These are phyloP conservation scores for Trilocha varians DNA, from an alignment of 2,888 invertebrate species.

Conservation along the genomic window DNA sequence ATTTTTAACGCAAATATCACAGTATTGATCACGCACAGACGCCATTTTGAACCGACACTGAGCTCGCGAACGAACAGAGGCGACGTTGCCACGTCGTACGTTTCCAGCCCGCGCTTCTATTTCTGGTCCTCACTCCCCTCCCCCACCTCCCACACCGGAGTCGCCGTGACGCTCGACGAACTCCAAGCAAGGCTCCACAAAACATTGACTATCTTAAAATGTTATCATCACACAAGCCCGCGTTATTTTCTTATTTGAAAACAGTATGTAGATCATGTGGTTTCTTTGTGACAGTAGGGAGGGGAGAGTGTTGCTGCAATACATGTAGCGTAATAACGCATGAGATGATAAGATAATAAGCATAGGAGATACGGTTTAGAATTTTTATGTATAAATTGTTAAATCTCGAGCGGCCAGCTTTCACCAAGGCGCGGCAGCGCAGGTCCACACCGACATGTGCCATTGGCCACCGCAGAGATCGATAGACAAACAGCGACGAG, in stretches of 20 bases:
- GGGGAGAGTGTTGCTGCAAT: constrained; percentile 15
- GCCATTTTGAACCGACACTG: constrained; percentile 73
- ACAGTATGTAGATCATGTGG: constrained; percentile 46
- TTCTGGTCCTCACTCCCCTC: constrained; percentile 56
- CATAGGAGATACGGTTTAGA: constrained; percentile 33
- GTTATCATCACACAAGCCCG: constrained; percentile 28
- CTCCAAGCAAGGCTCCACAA: constrained; percentile 57
- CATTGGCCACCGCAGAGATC: constrained; percentile 77
- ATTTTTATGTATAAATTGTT: constrained; percentile 28
- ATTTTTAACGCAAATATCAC: constrained; percentile 65
- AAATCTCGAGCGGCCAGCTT: constrained; percentile 55
- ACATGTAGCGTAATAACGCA: constrained; percentile 28
- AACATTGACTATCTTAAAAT: constrained; percentile 50
- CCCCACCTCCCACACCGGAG: constrained; percentile 21
- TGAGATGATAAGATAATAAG: constrained; percentile 50
- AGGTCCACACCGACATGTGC: constrained; percentile 72
- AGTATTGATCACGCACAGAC: constrained; percentile 72
- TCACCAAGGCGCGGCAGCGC: constrained; percentile 70
- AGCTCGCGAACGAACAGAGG: constrained; percentile 39
- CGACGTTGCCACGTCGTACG: constrained; percentile 69
- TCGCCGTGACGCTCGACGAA: constrained; percentile 45
- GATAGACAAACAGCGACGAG: constrained; percentile 75
- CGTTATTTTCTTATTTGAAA: constrained; percentile 36
- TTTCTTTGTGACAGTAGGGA: constrained; percentile 22
- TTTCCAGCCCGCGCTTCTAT: constrained; percentile 64